Percentiles rank a stretch among this genome's conserved stretches.
Evolutionary conservation across 2,797 vertebrate genomes (phyloP).

Genomic region (Darevskia nairensis): DNA sequence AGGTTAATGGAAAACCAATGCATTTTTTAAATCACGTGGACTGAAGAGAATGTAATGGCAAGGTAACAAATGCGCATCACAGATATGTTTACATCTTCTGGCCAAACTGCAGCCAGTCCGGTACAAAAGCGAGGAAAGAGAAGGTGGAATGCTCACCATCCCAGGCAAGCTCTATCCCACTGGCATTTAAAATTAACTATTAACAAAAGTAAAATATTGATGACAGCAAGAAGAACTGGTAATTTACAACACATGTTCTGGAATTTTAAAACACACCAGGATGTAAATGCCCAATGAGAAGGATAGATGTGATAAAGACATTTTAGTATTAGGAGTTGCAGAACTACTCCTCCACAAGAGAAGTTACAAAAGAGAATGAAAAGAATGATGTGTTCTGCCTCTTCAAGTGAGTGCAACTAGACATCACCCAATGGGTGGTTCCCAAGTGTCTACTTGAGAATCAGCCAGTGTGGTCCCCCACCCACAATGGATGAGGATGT

Average conservation of each 20-base stretch:
- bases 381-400: background rate
- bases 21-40: background rate
- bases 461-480: background rate
- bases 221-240: slow-evolving; percentile 13
- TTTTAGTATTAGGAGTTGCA: background rate
- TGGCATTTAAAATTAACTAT: slow-evolving; percentile 32
- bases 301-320: background rate
- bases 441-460: background rate
- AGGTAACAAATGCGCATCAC: background rate
- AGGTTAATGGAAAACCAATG: slow-evolving; percentile 12
- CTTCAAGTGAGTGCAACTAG: too few species aligned
- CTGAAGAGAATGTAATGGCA: background rate
- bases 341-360: slow-evolving; percentile 21
- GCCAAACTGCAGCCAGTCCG: slow-evolving; percentile 32
- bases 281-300: slow-evolving; percentile 7
- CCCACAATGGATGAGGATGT: background rate
- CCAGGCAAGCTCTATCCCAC: slow-evolving; percentile 32
- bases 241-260: slow-evolving; percentile 5
- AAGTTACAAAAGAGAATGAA: slow-evolving; percentile 30
- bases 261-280: slow-evolving; percentile 25
- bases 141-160: slow-evolving; percentile 36
- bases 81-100: slow-evolving; percentile 1
- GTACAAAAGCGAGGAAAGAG: slow-evolving; percentile 29
- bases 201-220: slow-evolving; percentile 5
- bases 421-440: too few species aligned